These are phyloP conservation scores for Troglohyphantes excavatus DNA, from an alignment of 2,888 invertebrate genomes.

Conservation along the genomic window DNA sequence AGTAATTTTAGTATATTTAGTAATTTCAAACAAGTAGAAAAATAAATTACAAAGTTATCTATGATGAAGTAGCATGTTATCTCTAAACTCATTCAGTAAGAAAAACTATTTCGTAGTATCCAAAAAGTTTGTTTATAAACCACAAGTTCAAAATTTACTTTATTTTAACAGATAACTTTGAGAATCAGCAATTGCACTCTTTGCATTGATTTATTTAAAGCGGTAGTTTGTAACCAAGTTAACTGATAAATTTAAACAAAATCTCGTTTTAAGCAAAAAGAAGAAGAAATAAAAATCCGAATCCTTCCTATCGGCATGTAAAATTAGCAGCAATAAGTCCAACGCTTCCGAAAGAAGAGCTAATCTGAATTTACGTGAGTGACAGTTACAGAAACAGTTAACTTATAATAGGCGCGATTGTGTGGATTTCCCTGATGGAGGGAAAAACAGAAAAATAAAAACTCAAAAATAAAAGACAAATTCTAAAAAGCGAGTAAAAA, in stretches of 20 bases:
- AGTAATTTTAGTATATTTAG: too few species aligned
- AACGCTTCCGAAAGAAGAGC: constrained; percentile 35
- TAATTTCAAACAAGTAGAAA: too few species aligned
- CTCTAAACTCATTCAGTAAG: too few species aligned
- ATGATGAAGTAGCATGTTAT: too few species aligned
- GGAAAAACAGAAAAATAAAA: constrained; percentile 2
- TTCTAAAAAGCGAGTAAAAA: background rate
- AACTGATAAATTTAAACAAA: constrained; percentile 29
- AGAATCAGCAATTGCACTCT: too few species aligned
- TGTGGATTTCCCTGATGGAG: background rate
- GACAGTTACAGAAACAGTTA: constrained; percentile 55
- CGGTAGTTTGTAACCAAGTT: too few species aligned
- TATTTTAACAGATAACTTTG: too few species aligned
- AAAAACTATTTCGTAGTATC: too few species aligned
- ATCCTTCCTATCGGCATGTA: constrained; percentile 46
- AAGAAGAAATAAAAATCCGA: constrained; percentile 30
- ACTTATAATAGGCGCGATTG: constrained; percentile 57
- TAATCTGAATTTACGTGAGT: constrained; percentile 42
- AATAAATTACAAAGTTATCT: too few species aligned
- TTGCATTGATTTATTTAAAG: too few species aligned
- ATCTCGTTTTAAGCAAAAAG: constrained; percentile 12
- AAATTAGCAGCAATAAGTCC: constrained; percentile 48
- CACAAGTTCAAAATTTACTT: too few species aligned
- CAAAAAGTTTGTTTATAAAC: too few species aligned
- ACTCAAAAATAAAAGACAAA: background rate